Conservation (phyloP, 2,797 vertebrate species). For the Amazonetta brasiliensis region DNA sequence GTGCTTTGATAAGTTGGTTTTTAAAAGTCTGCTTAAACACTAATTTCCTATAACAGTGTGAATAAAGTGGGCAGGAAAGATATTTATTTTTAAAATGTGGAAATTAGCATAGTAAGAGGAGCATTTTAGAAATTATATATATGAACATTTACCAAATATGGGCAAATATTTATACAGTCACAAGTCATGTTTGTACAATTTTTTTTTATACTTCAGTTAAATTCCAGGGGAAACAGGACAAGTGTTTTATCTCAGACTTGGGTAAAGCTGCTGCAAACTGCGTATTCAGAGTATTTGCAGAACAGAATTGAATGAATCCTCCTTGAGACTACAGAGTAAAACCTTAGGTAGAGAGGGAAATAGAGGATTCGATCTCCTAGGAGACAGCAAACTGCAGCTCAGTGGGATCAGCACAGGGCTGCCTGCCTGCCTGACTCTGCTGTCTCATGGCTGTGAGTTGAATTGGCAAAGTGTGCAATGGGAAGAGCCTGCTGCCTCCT, state of each 20-base stretch:
- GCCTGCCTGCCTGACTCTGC: not conserved
- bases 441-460: not conserved
- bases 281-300: not conserved
- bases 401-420: not conserved
- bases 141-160: constrained; percentile 27
- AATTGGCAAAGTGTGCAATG: not conserved
- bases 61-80: constrained; percentile 10
- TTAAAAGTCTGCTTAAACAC: not conserved
- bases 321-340: not conserved
- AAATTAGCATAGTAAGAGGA: not conserved
- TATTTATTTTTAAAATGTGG: not conserved
- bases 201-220: constrained; percentile 17
- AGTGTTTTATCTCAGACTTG: not conserved
- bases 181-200: not conserved
- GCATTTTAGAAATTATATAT: constrained; percentile 17
- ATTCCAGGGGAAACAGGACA: constrained; percentile 26
- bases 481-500: not conserved
- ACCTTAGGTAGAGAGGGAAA: not conserved
- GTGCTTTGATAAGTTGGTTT: not conserved
- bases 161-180: constrained; percentile 35
- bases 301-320: not conserved
- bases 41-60: not conserved
- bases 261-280: not conserved
- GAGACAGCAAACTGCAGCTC: not conserved
- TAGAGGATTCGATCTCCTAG: not conserved